phyloP scores from a whole-genome alignment of 2,888 invertebrate genomes.

The Drosophila robusta region DNA sequence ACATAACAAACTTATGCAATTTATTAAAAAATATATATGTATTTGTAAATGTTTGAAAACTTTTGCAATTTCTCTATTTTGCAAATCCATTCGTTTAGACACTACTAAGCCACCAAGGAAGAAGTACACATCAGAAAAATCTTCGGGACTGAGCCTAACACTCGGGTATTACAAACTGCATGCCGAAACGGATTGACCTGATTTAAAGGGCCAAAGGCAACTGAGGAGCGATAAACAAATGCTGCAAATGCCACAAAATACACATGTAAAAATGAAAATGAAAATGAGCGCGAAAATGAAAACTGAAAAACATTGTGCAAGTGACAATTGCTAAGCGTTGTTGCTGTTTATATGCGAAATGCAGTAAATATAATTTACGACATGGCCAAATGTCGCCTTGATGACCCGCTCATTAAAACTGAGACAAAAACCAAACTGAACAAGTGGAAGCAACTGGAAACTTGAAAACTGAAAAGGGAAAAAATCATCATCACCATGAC shows the following conservation, averaged over 20 bases:
- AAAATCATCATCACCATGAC: conserved; percentile 55
- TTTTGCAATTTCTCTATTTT: too few relatives aligned
- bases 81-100: too few relatives aligned
- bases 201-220: conserved; percentile 17
- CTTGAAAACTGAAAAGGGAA: conserved; percentile 33
- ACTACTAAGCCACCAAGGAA: too few relatives aligned
- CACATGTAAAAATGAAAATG: conserved; percentile 55
- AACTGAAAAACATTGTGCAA: conserved; percentile 61
- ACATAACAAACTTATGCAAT: too few relatives aligned
- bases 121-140: too few relatives aligned
- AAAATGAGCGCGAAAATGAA: conserved; percentile 50
- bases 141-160: too few relatives aligned
- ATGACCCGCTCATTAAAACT: conserved; percentile 72
- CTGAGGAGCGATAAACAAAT: conserved; percentile 17
- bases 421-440: conserved; percentile 30
- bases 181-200: background rate
- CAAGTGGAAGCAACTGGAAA: conserved; percentile 23
- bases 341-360: conserved; percentile 52
- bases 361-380: conserved; percentile 71
- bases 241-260: conserved; percentile 48
- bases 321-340: conserved; percentile 45
- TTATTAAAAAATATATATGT: too few relatives aligned
- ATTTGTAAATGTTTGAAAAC: too few relatives aligned
- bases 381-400: conserved; percentile 70
- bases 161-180: background rate